Conservation (phyloP, 1,140 invertebrate species). For the Ruditapes philippinarum region DNA sequence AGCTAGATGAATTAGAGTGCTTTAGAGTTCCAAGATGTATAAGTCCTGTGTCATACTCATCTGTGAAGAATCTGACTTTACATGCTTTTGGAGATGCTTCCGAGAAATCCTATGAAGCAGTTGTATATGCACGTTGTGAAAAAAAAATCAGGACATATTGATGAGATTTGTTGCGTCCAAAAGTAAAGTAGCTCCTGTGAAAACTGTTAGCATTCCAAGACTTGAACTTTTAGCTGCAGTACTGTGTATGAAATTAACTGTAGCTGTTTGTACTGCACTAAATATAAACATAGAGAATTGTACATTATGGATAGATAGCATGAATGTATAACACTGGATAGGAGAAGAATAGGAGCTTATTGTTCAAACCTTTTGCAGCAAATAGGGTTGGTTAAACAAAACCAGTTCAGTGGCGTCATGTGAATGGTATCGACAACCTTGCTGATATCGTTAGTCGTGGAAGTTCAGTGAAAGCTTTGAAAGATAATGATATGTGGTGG, state of each 20-base stretch:
- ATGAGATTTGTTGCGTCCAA: not conserved
- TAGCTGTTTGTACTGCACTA: not conserved
- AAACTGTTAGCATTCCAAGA: slow-evolving; percentile 36
- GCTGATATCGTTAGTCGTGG: slow-evolving; percentile 11
- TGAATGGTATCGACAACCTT: not conserved
- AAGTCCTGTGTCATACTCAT: not conserved
- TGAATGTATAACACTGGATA: slow-evolving; percentile 50
- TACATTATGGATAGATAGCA: slow-evolving; percentile 56
- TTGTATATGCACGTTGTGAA: slow-evolving; percentile 12
- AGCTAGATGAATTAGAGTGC: not conserved
- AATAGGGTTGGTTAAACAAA: slow-evolving; percentile 50
- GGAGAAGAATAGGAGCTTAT: not conserved
- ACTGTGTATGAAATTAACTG: not conserved
- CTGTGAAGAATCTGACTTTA: not conserved
- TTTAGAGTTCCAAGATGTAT: not conserved
- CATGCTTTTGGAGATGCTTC: slow-evolving; percentile 46
- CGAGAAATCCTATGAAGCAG: not conserved
- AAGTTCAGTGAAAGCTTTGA: not conserved
- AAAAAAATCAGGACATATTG: not conserved
- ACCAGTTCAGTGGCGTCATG: slow-evolving; percentile 40
- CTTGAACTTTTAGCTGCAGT: slow-evolving; percentile 20
- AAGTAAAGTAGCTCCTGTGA: slow-evolving; percentile 13
- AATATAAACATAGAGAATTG: not conserved
- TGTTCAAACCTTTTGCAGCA: slow-evolving; percentile 48
- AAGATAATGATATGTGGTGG: not conserved